A percentile compares a stretch with the other conserved stretches of the same genome.
Conservation (phyloP, 64 coral and sea anemone species). For the Acropora tenuis region DNA sequence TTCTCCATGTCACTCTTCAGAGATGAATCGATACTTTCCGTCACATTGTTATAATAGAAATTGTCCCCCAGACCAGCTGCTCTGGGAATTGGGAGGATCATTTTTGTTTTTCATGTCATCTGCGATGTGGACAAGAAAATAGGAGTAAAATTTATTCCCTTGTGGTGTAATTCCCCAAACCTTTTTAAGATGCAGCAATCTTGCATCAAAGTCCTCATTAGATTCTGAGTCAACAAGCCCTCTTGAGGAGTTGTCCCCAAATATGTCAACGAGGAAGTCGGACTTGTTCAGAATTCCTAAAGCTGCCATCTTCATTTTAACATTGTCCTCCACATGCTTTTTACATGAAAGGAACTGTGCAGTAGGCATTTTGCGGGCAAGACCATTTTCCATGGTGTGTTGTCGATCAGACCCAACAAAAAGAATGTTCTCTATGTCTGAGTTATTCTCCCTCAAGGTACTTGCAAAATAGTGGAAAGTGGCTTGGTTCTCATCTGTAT, state of each 20-base stretch:
- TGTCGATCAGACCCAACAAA: conserved; percentile 39
- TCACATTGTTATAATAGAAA: conserved; percentile 56
- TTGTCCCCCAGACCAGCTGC: conserved; percentile 39
- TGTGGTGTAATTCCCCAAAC: conserved; percentile 25
- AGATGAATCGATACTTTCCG: conserved; percentile 61
- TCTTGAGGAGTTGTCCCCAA: conserved; percentile 29
- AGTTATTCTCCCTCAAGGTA: conserved; percentile 31
- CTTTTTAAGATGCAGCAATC: conserved; percentile 26
- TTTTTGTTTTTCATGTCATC: conserved; percentile 56
- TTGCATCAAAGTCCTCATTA: conserved; percentile 21
- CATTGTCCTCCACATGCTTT: conserved; percentile 48
- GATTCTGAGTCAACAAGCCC: conserved; percentile 59
- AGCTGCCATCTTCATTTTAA: conserved; percentile 39
- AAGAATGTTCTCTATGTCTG: conserved; percentile 17
- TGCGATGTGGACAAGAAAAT: conserved; percentile 35
- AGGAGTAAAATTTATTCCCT: conserved; percentile 47
- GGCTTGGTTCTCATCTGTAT: conserved; percentile 1
- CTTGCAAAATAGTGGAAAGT: conserved; percentile 52
- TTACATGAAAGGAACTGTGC: conserved; percentile 44
- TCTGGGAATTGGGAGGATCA: conserved; percentile 43
- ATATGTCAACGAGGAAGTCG: conserved; percentile 20
- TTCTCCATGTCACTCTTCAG: conserved; percentile 43
- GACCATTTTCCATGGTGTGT: conserved; percentile 2
- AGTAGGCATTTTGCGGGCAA: conserved; percentile 8
- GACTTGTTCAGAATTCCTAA: conserved; percentile 33